Base-by-base conservation (phyloP, 2,113 vertebrate species). In the Calidris pygmaea region DNA sequence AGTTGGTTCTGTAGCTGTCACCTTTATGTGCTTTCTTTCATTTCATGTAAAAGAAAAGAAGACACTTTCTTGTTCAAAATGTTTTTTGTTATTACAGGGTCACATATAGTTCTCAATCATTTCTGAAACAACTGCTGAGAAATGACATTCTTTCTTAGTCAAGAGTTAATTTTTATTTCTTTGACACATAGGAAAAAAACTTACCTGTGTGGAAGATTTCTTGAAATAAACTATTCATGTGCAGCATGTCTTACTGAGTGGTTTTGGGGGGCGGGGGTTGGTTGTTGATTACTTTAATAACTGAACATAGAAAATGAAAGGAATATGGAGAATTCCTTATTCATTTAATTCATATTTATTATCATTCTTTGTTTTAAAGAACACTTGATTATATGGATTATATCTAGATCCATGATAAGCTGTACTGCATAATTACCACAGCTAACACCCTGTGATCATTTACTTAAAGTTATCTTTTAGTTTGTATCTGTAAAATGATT, bases 91-190 rank as follows among this genome's bases (percentile, higher is more conserved):
- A 26, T 91, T 87, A 58, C 30, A 43, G 12, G 12, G 10, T 75
- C 43, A 75, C 56, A 16, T 60, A 56, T 12, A 76, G 34, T 70
- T 86, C 63, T 79, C 53, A 70, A 66, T 1, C 12, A 37, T 53
- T 93, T 85, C 71, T n/a, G 32, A 89, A 92, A 87, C 35, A 78
- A 62, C 29, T 53, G 14, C 29, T 82, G 30, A 92, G 32, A 85
- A 89, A 82, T 14, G 47, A 34, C 10, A n/a, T 59, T 50, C 14
- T 67, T 66, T 50, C 29, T 47, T 67, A 72, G 20, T 37, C 52
- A 70, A 87, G n/a, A 70, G 43, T 56, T 84, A 92, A 87, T 89
- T 95, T 93, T 89, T 65, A 89, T 24, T 93, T 92, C 56, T 75
- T 72, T 1, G 3, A 23, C 81, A 75, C 2, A 0, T 8, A 66